These are phyloP conservation scores for Pholis gunnellus DNA, from an alignment of 2,113 vertebrate genomes.

Conservation along the genomic window DNA sequence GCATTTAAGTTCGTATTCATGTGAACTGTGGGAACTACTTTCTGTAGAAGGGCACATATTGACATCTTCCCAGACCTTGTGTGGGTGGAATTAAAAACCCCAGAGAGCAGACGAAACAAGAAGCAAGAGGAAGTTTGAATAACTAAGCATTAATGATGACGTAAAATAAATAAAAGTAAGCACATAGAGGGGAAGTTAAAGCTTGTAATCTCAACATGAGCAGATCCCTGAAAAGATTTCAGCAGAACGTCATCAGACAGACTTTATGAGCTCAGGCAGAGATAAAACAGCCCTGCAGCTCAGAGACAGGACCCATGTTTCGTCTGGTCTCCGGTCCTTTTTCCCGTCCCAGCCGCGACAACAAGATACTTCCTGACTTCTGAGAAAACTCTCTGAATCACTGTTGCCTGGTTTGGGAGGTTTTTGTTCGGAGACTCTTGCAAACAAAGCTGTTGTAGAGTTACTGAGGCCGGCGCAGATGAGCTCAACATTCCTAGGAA, in stretches of 20 bases:
- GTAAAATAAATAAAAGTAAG: not conserved
- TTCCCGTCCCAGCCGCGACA: conserved; percentile 47
- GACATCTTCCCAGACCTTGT: not conserved
- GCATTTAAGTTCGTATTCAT: not conserved
- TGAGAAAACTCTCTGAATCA: conserved; percentile 53
- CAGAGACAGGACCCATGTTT: conserved; percentile 67
- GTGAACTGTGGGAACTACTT: not conserved
- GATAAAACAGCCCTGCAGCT: conserved; percentile 56
- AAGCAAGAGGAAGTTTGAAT: not conserved
- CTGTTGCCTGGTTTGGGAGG: not conserved
- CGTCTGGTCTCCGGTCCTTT: conserved; percentile 53
- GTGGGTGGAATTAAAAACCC: conserved; percentile 25
- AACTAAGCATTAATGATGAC: not conserved
- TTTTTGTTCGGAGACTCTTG: not conserved
- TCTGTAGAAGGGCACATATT: not conserved
- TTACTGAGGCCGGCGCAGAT: not conserved
- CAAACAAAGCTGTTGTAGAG: not conserved
- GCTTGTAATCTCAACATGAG: not conserved
- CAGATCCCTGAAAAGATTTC: conserved; percentile 26
- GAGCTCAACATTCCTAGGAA: not conserved
- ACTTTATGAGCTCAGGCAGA: conserved; percentile 57
- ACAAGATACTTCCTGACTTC: conserved; percentile 68
- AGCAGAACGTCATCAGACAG: conserved; percentile 8
- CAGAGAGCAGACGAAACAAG: not conserved
- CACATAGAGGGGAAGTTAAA: not conserved